These are phyloP conservation scores for Gila orcuttii DNA, from an alignment of 2,113 vertebrate species.

Conservation along the genomic window DNA sequence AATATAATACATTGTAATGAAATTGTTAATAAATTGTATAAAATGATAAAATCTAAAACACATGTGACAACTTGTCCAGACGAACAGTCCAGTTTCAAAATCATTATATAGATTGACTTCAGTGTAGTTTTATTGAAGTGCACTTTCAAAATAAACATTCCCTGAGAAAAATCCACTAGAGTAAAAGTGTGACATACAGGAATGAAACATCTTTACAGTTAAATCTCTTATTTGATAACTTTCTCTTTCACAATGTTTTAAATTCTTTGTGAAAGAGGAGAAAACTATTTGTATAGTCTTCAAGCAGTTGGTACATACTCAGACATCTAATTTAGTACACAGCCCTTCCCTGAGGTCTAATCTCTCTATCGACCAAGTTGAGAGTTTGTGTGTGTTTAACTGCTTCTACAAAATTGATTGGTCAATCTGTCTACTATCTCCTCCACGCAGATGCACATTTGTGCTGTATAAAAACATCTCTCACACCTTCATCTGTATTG, in stretches of 20 bases:
- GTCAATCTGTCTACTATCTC: constrained; percentile 58
- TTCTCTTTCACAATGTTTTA: too few species aligned
- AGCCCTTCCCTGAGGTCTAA: constrained; percentile 44
- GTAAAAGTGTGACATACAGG: background rate
- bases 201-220: background rate
- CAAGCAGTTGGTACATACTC: constrained; percentile 20
- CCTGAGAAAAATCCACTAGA: background rate
- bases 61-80: too few species aligned
- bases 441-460: constrained; percentile 47
- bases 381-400: constrained; percentile 57
- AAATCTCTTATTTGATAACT: background rate
- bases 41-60: too few species aligned
- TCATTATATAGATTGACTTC: too few species aligned
- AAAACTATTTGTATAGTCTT: background rate
- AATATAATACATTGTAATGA: too few species aligned
- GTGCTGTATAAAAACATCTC: constrained; percentile 39
- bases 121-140: too few species aligned
- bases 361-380: constrained; percentile 58
- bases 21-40: too few species aligned
- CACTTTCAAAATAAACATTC: background rate
- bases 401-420: constrained; percentile 62
- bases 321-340: constrained; percentile 41
- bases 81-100: too few species aligned
- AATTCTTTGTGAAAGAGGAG: background rate
- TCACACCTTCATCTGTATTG: constrained; percentile 16